Percentiles rank a stretch among this genome's conserved stretches.
Conservation (phyloP, 2,113 vertebrate species). For the Mastomys coucha region DNA sequence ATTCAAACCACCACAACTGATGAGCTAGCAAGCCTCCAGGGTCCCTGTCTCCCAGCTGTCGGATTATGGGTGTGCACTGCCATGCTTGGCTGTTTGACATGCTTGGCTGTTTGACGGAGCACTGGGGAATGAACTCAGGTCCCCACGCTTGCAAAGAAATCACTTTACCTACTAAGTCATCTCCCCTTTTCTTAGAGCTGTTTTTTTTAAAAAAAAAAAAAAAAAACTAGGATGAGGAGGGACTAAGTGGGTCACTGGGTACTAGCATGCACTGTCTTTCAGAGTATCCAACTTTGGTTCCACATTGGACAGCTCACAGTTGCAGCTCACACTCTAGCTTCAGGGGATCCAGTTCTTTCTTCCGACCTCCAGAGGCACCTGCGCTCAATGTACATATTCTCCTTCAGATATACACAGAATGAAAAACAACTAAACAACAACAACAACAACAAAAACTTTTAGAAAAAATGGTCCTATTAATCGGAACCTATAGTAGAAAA, state of each 20-base stretch:
- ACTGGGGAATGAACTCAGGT: neutral
- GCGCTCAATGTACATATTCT: neutral
- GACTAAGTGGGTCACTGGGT: neutral
- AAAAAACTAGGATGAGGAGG: neutral
- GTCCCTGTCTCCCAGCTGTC: neutral
- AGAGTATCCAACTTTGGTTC: neutral
- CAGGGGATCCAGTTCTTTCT: neutral
- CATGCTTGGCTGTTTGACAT: neutral
- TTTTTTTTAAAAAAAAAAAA: neutral
- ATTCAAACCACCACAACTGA: neutral
- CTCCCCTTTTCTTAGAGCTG: neutral
- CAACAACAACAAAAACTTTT: neutral
- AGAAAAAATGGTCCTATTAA: neutral
- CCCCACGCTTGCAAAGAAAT: neutral
- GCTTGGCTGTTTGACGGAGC: neutral
- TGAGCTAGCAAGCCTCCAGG: neutral
- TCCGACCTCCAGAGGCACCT: neutral
- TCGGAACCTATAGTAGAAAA: constrained; percentile 17
- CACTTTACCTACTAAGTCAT: neutral
- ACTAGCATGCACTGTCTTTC: neutral
- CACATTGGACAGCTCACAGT: neutral
- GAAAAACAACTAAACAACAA: neutral
- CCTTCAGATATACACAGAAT: neutral
- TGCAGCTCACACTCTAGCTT: neutral
- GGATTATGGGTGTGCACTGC: neutral